Conservation (phyloP, 2,113 vertebrate species). For the Daubentonia madagascariensis region DNA sequence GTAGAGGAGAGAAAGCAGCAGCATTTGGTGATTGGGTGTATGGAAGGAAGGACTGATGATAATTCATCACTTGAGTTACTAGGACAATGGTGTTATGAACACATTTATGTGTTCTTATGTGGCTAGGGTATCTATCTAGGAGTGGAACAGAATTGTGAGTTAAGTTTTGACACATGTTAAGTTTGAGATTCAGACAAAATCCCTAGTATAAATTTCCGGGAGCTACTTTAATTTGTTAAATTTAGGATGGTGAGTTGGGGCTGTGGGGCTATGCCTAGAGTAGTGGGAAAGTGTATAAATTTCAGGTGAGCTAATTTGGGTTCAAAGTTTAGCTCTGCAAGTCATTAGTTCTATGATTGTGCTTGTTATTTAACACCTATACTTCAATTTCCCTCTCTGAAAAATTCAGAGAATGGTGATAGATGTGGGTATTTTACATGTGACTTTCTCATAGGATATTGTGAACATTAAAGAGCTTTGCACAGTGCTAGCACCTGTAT, state of each 20-base stretch:
- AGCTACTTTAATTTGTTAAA: neutral
- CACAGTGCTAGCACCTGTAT: neutral
- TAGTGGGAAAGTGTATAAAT: neutral
- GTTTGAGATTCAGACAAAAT: neutral
- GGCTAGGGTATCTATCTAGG: neutral
- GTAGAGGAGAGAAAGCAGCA: neutral
- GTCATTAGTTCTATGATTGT: neutral
- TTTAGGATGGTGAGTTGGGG: neutral
- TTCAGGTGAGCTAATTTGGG: neutral
- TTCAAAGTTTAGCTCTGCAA: neutral
- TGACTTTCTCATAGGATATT: neutral
- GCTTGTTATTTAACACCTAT: neutral
- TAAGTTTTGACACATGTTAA: neutral
- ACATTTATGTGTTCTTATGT: neutral
- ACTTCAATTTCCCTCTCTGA: neutral
- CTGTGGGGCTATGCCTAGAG: neutral
- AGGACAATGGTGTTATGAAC: neutral
- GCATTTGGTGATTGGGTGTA: neutral
- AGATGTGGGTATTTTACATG: neutral
- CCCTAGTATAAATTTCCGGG: neutral
- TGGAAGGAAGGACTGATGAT: neutral
- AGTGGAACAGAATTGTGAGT: neutral
- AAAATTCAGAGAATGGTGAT: neutral
- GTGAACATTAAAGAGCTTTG: neutral
- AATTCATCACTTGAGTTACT: neutral